A percentile compares a stretch with the other conserved stretches of the same genome.
Evolutionary conservation across 2,888 invertebrate genomes (phyloP).

Genomic region (Drosophila tripunctata): DNA sequence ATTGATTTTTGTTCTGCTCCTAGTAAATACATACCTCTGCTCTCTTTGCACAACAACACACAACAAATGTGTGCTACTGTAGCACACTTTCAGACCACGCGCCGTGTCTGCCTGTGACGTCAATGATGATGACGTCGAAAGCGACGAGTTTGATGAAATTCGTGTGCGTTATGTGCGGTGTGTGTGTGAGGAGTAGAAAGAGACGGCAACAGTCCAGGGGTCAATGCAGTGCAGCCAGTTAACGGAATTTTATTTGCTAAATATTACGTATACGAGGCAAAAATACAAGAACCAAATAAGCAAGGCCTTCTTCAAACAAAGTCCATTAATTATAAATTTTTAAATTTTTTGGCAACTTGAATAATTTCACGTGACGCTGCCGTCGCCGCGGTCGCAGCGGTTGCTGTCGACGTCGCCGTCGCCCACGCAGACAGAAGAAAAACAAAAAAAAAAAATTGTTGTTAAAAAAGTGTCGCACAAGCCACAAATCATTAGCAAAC

Average conservation of each 20-base stretch:
- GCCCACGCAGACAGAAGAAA: conserved; percentile 48
- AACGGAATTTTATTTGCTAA: conserved; percentile 26
- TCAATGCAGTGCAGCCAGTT: conserved; percentile 45
- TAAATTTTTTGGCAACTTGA: conserved; percentile 62
- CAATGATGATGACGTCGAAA: conserved; percentile 70
- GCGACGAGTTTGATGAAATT: conserved; percentile 34
- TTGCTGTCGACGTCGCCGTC: not conserved
- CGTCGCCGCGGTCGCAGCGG: not conserved
- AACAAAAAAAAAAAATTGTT: conserved; percentile 11
- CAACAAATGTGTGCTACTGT: conserved; percentile 9
- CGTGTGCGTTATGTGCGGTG: too few relatives aligned
- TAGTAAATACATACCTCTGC: too few relatives aligned
- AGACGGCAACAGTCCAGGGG: conserved; percentile 30
- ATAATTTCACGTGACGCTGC: conserved; percentile 67
- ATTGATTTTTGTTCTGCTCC: conserved; percentile 64
- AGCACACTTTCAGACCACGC: conserved; percentile 29
- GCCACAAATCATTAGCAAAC: conserved; percentile 33
- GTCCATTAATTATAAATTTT: conserved; percentile 61
- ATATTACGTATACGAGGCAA: conserved; percentile 25
- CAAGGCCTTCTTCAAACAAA: conserved; percentile 41
- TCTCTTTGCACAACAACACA: too few relatives aligned
- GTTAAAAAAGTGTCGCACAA: conserved; percentile 15
- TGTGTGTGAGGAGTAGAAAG: not conserved
- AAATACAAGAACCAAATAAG: not conserved
- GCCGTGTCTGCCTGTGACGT: conserved; percentile 57